These are phyloP conservation scores for Chloroceryle inda DNA, from an alignment of 2,797 vertebrate species.

Conservation along the genomic window DNA sequence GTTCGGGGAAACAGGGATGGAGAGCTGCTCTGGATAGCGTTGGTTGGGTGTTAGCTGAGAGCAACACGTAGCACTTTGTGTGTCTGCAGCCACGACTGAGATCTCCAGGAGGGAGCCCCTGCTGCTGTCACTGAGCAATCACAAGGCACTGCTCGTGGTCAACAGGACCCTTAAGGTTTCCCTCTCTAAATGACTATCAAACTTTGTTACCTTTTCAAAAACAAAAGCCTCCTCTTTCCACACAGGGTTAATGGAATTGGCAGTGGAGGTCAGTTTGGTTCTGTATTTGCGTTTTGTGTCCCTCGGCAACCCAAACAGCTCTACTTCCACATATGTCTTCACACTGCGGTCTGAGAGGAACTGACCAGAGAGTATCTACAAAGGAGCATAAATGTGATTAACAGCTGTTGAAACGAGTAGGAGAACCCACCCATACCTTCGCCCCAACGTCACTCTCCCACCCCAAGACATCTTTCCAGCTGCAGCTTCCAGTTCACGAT, in stretches of 20 bases:
- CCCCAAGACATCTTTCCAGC: neutral
- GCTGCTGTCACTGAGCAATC: neutral
- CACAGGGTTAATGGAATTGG: conserved; percentile 95
- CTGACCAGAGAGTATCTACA: conserved; percentile 94
- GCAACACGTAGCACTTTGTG: rapidly evolving
- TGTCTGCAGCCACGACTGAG: neutral
- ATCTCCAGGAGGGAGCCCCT: neutral
- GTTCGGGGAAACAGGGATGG: neutral
- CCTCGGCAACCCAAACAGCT: conserved; percentile 92
- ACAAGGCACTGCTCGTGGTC: neutral
- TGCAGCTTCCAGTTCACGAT: neutral
- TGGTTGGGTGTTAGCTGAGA: neutral
- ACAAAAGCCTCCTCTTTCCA: conserved; percentile 98
- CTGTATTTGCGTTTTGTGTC: conserved; percentile 95
- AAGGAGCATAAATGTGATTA: neutral
- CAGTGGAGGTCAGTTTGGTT: conserved; percentile 88
- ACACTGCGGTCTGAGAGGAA: conserved; percentile 94
- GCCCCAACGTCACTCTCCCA: neutral
- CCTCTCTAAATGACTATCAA: neutral
- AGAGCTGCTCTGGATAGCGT: neutral
- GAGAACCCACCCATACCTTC: neutral
- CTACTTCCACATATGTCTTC: conserved; percentile 93
- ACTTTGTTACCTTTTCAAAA: conserved; percentile 91
- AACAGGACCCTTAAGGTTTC: neutral
- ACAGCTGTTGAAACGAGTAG: neutral